Percentiles rank a stretch among this genome's conserved stretches.
These are phyloP conservation scores for Syngnathoides biaculeatus DNA, from an alignment of 2,113 vertebrate species.

Conservation along the genomic window DNA sequence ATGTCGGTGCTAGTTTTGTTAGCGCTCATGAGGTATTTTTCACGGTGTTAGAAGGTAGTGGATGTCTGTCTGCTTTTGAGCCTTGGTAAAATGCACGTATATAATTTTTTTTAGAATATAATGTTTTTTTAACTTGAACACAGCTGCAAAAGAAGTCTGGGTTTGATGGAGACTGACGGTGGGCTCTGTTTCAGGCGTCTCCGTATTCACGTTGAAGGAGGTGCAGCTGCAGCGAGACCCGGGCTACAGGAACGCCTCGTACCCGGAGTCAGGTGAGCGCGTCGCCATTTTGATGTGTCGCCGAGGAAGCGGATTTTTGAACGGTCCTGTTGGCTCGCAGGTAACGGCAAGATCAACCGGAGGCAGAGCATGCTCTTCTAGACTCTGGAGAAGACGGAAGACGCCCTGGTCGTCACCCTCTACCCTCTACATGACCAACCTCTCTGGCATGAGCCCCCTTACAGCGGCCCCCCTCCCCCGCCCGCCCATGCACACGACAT, in stretches of 20 bases:
- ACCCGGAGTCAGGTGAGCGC: slow-evolving; percentile 88
- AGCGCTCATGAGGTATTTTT: too few species aligned
- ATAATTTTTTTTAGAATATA: too few species aligned
- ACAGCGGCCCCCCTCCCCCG: not conserved
- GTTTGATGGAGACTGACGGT: not conserved
- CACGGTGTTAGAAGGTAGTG: too few species aligned
- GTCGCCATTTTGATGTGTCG: too few species aligned
- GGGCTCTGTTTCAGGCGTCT: slow-evolving; percentile 77
- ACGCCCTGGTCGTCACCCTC: slow-evolving; percentile 22
- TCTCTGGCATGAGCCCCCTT: slow-evolving; percentile 58
- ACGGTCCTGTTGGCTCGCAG: slow-evolving; percentile 64
- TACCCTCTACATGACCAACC: slow-evolving; percentile 22
- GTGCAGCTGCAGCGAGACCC: slow-evolving; percentile 97
- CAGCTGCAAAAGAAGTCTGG: too few species aligned
- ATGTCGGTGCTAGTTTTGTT: too few species aligned
- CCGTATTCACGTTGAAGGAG: slow-evolving; percentile 98
- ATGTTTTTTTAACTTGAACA: too few species aligned
- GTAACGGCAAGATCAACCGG: slow-evolving; percentile 91
- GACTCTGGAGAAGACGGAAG: slow-evolving; percentile 27
- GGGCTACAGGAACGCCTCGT: slow-evolving; percentile 93
- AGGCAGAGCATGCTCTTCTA: slow-evolving; percentile 99
- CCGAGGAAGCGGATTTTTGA: not conserved
- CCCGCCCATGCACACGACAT: slow-evolving; percentile 23
- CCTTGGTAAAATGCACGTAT: too few species aligned
- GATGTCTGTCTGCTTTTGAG: too few species aligned